These are phyloP conservation scores for Anoplolepis gracilipes DNA, from an alignment of 1,140 invertebrate species.

Conservation along the genomic window DNA sequence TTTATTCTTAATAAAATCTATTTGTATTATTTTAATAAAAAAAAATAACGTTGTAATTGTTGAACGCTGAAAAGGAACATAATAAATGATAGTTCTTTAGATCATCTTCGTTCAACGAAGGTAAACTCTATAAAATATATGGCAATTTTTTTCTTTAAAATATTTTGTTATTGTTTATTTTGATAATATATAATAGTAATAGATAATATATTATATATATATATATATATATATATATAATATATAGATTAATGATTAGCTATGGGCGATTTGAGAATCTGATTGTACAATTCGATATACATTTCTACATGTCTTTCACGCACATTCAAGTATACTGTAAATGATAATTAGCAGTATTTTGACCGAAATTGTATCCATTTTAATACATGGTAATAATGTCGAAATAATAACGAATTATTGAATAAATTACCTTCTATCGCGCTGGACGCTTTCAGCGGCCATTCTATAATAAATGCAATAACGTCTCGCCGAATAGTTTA, in stretches of 20 bases:
- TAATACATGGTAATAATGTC: slow-evolving; percentile 38
- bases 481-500: slow-evolving; percentile 57
- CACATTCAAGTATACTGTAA: slow-evolving; percentile 4
- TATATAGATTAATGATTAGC: too few species aligned
- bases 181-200: not conserved
- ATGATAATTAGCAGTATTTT: slow-evolving; percentile 42
- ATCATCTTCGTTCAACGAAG: not conserved
- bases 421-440: slow-evolving; percentile 50
- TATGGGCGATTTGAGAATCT: slow-evolving; percentile 9
- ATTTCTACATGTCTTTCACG: slow-evolving; percentile 23
- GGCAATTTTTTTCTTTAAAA: not conserved
- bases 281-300: slow-evolving; percentile 26
- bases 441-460: slow-evolving; percentile 28
- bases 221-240: too few species aligned
- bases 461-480: slow-evolving; percentile 52
- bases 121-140: not conserved
- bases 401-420: slow-evolving; percentile 45
- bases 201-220: too few species aligned
- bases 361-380: slow-evolving; percentile 50
- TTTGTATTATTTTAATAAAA: not conserved
- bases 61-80: not conserved
- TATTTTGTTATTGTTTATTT: not conserved
- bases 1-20: not conserved
- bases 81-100: not conserved
- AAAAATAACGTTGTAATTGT: not conserved